Conservation (phyloP, 2,888 invertebrate species). For the Drosophila mercatorum region DNA sequence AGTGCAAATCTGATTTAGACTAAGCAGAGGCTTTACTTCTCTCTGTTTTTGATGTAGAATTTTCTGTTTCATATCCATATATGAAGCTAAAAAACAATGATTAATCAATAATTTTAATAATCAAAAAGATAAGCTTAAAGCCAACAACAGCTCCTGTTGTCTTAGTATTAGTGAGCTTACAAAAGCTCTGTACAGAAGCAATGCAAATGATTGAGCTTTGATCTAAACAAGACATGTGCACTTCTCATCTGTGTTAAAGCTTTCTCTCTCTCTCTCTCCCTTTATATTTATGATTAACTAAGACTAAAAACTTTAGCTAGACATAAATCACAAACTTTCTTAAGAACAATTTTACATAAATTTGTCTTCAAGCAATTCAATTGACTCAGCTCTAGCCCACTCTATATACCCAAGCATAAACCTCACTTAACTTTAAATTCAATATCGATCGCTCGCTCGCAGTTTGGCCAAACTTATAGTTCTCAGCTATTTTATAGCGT, state of each 20-base stretch:
- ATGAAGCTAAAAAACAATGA: too few relatives aligned
- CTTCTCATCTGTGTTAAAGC: background rate
- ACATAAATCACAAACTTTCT: background rate
- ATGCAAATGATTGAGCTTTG: background rate
- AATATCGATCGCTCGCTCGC: background rate
- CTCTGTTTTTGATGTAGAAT: too few relatives aligned
- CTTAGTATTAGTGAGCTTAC: background rate
- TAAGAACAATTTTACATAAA: background rate
- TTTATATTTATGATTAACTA: background rate
- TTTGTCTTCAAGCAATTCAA: background rate
- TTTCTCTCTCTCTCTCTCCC: background rate
- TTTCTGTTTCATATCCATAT: too few relatives aligned
- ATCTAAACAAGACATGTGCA: background rate
- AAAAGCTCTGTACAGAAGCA: background rate
- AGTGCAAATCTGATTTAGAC: too few relatives aligned
- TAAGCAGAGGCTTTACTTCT: too few relatives aligned
- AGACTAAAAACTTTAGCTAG: background rate
- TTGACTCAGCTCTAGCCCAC: background rate
- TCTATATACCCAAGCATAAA: background rate
- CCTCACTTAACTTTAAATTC: background rate
- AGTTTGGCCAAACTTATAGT: background rate
- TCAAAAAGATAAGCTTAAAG: too few relatives aligned
- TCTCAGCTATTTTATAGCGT: background rate
- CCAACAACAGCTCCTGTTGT: background rate
- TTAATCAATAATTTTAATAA: too few relatives aligned